These are phyloP conservation scores for Charaxes varanes DNA, from an alignment of 1,140 invertebrate species.

Conservation along the genomic window DNA sequence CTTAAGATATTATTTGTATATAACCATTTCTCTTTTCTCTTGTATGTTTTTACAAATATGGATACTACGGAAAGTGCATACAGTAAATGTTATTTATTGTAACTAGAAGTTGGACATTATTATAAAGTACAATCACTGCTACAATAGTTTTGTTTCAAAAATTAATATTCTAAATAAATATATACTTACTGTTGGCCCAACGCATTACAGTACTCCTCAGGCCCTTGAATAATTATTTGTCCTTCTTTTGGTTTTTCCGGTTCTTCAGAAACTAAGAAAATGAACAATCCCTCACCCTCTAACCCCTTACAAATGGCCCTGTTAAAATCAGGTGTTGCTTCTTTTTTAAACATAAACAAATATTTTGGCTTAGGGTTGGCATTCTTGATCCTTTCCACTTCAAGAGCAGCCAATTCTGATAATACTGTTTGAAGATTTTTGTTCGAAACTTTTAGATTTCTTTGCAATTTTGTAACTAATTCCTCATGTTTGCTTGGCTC, in stretches of 20 bases:
- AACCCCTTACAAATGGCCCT: constrained; percentile 78
- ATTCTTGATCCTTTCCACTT: constrained; percentile 77
- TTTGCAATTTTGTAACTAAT: constrained; percentile 80
- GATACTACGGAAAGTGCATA: too few species aligned
- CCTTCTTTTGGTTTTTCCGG: constrained; percentile 79
- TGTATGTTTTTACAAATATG: too few species aligned
- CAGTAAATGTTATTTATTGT: too few species aligned
- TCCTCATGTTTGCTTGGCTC: constrained; percentile 1
- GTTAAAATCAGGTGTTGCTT: constrained; percentile 84
- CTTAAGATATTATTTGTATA: too few species aligned
- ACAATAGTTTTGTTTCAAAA: too few species aligned
- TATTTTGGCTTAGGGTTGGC: constrained; percentile 72
- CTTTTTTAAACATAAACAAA: constrained; percentile 78
- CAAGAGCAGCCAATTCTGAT: constrained; percentile 79
- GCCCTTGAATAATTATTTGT: constrained; percentile 78
- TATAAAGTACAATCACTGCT: too few species aligned
- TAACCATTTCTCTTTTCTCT: too few species aligned
- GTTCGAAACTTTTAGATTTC: constrained; percentile 76
- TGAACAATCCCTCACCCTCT: constrained; percentile 73
- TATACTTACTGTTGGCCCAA: constrained; percentile 55
- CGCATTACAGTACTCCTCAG: constrained; percentile 45
- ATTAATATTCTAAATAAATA: too few species aligned
- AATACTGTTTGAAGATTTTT: constrained; percentile 79
- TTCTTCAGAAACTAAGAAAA: constrained; percentile 82
- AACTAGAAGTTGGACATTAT: too few species aligned